phyloP scores from a whole-genome alignment of 1,140 invertebrate genomes.

The Aporrectodea caliginosa region DNA sequence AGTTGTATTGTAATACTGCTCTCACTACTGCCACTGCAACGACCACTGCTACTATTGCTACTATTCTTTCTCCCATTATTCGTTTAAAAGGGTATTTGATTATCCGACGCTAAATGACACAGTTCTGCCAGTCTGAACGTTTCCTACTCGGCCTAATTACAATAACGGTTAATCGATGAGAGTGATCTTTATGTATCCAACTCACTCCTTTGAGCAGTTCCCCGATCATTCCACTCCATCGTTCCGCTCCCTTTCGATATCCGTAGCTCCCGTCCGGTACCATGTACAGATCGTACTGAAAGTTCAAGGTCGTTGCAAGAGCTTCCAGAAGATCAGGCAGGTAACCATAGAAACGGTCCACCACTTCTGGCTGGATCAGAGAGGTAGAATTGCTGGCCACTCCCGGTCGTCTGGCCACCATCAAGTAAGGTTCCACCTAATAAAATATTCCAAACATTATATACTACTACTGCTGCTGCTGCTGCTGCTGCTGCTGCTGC shows the following conservation, averaged over 20 bases:
- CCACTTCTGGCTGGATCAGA: background rate
- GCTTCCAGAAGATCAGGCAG: slow-evolving; percentile 23
- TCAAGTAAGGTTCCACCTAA: slow-evolving; percentile 30
- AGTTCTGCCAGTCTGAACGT: too few species aligned
- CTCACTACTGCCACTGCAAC: too few species aligned
- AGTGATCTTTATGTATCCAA: too few species aligned
- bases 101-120: too few species aligned
- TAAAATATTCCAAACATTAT: background rate
- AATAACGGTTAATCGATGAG: too few species aligned
- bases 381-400: background rate
- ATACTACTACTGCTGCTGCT: background rate
- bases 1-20: too few species aligned
- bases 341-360: slow-evolving; percentile 22
- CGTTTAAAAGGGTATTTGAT: too few species aligned
- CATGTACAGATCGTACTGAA: slow-evolving; percentile 26
- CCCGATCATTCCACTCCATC: slow-evolving; percentile 85
- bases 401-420: slow-evolving; percentile 1
- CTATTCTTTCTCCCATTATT: too few species aligned
- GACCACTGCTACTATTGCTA: too few species aligned
- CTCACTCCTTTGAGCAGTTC: slow-evolving; percentile 73
- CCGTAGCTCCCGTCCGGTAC: slow-evolving; percentile 29
- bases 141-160: too few species aligned
- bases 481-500: background rate
- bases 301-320: slow-evolving; percentile 16
- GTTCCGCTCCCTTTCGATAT: slow-evolving; percentile 36